Conservation (phyloP, 1,140 invertebrate genomes). For the Dolichoris vasculosae region DNA sequence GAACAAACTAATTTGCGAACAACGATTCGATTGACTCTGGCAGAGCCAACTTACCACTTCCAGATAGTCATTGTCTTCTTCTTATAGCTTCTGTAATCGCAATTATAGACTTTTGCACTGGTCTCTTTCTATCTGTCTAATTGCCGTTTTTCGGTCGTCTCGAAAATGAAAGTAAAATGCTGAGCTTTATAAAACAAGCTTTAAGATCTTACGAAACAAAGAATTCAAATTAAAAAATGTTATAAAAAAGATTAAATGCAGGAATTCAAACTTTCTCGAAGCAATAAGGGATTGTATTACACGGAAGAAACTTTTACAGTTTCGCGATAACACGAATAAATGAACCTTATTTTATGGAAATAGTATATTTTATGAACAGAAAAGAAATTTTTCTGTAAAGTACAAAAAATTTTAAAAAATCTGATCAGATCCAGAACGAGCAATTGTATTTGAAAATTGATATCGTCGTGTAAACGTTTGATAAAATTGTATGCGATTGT, state of each 20-base stretch:
- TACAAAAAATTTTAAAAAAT: no score
- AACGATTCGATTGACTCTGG: conserved; percentile 50
- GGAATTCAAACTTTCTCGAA: not conserved
- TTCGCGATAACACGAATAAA: no score
- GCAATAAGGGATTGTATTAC: no score
- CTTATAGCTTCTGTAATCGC: conserved; percentile 35
- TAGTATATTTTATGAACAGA: no score
- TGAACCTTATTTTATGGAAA: no score
- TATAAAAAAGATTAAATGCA: not conserved
- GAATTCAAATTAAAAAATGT: not conserved
- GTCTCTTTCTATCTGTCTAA: conserved; percentile 34
- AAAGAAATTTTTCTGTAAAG: no score
- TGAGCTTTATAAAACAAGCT: not conserved
- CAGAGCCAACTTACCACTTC: conserved; percentile 24
- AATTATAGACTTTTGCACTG: conserved; percentile 30
- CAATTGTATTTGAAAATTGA: no score
- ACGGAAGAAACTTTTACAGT: no score
- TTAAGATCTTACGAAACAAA: not conserved
- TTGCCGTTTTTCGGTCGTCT: conserved; percentile 36
- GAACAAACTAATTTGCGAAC: conserved; percentile 56
- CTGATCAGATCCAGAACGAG: no score
- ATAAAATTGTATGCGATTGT: no score
- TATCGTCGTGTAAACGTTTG: no score
- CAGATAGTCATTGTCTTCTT: conserved; percentile 41
- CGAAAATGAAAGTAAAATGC: not conserved